phyloP scores from a whole-genome alignment of 92 coral and sea anemone genomes.

The Metridium senile region DNA sequence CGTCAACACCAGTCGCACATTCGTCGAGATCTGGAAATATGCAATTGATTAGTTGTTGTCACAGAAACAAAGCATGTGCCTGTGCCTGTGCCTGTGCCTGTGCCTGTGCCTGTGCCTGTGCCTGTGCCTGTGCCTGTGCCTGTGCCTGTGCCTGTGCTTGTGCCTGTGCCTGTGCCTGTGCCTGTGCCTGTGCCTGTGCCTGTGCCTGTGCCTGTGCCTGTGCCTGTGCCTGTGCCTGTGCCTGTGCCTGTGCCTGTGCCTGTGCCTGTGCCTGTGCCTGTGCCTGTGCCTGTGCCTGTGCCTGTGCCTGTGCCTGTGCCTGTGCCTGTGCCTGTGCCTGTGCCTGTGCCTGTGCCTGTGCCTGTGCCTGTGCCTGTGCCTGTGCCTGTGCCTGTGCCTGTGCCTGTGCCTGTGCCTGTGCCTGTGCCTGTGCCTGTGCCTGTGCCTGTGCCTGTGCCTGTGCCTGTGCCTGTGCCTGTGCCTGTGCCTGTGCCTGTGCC shows the following conservation, averaged over 20 bases:
- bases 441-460: neutral
- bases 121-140: neutral
- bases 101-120: neutral
- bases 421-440: neutral
- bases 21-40: slow-evolving; percentile 26
- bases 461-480: neutral
- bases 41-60: neutral
- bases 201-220: neutral
- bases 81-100: neutral
- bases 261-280: neutral
- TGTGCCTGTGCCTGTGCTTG: neutral
- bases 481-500: neutral
- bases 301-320: neutral
- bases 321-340: neutral
- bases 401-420: neutral
- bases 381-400: neutral
- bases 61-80: no score
- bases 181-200: neutral
- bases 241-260: neutral
- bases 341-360: neutral
- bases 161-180: neutral
- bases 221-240: neutral
- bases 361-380: neutral
- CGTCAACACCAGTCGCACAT: slow-evolving; percentile 30
- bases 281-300: neutral